Percentiles rank a stretch among this genome's conserved stretches.
Conservation (phyloP, 2,113 vertebrate genomes). For the Spheniscus mendiculus region DNA sequence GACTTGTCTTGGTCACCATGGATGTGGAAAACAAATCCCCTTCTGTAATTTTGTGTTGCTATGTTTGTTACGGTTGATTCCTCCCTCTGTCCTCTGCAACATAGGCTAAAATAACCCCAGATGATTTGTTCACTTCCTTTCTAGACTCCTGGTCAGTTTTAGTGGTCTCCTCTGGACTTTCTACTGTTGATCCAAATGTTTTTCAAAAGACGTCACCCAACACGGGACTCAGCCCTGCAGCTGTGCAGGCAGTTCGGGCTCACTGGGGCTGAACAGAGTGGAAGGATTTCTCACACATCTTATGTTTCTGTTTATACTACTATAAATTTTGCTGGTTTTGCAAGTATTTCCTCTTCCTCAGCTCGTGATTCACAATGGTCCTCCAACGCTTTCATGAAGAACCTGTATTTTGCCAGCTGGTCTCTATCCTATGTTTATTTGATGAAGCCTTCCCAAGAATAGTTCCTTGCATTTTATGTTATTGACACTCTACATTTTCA, state of each 20-base stretch:
- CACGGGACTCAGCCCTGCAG: not conserved
- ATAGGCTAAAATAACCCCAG: not conserved
- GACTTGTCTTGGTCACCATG: not conserved
- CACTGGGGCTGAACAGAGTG: not conserved
- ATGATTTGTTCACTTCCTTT: not conserved
- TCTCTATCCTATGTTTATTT: not conserved
- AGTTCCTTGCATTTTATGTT: not conserved
- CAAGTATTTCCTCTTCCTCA: not conserved
- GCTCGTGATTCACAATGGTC: not conserved
- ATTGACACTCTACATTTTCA: not conserved
- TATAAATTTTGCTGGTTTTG: not conserved
- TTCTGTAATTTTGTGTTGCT: not conserved
- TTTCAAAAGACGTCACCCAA: not conserved
- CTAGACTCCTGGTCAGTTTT: not conserved
- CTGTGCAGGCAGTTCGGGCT: fast-evolving
- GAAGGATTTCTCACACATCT: not conserved
- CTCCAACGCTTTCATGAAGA: not conserved
- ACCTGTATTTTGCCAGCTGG: not conserved
- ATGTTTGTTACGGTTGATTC: not conserved
- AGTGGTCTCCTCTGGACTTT: not conserved
- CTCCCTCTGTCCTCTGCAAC: not conserved
- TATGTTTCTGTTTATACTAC: not conserved
- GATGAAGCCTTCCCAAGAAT: not conserved
- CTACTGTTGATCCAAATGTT: not conserved
- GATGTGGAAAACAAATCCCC: not conserved